These are phyloP conservation scores for Hemitrygon akajei DNA, from an alignment of 2,797 vertebrate species.

Conservation along the genomic window DNA sequence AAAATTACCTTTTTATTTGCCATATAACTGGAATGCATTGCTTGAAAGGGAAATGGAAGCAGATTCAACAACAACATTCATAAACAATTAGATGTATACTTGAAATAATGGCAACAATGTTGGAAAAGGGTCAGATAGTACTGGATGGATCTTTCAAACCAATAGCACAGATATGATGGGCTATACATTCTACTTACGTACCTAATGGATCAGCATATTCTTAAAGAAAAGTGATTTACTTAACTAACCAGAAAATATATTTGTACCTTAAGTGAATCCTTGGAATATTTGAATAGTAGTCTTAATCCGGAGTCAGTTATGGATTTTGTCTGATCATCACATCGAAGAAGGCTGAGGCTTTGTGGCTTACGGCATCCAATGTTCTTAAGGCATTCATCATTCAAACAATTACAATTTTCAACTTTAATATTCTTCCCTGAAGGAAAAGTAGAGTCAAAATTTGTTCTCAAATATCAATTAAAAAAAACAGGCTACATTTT, in stretches of 20 bases:
- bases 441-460: conserved; percentile 20
- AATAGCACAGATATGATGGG: not conserved
- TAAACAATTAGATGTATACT: not conserved
- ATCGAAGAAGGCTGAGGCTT: conserved; percentile 50
- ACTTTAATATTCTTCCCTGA: conserved; percentile 52
- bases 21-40: not conserved
- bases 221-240: not conserved
- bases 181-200: not conserved
- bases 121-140: not conserved
- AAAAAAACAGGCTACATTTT: not conserved
- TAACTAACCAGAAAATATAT: not conserved
- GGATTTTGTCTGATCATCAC: conserved; percentile 40
- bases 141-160: not conserved
- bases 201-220: not conserved
- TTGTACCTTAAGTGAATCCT: conserved; percentile 50
- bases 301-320: conserved; percentile 46
- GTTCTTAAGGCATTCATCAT: conserved; percentile 44
- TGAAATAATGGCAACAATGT: not conserved
- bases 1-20: not conserved
- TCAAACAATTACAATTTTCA: conserved; percentile 47
- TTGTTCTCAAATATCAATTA: not conserved
- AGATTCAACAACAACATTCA: not conserved
- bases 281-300: conserved; percentile 50
- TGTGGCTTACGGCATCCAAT: conserved; percentile 45
- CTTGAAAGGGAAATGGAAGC: not conserved